These are phyloP conservation scores for Empidonax traillii DNA, from an alignment of 2,113 vertebrate genomes.

Conservation along the genomic window DNA sequence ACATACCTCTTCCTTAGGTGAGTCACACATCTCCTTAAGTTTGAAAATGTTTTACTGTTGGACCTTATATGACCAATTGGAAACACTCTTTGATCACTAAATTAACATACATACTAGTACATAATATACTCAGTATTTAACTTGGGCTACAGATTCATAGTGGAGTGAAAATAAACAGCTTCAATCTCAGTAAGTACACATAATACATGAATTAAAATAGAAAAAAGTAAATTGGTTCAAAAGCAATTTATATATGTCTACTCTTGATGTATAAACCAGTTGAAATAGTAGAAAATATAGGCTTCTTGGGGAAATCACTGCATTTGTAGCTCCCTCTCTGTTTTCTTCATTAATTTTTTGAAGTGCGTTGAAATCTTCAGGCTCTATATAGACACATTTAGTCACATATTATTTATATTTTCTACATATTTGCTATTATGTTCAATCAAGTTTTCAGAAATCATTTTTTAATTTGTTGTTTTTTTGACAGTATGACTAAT, in stretches of 20 bases:
- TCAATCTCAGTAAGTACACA: not conserved
- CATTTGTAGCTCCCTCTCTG: not conserved
- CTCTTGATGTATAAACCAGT: not conserved
- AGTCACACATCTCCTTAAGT: not conserved
- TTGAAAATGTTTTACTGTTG: not conserved
- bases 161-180: not conserved
- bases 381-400: not conserved
- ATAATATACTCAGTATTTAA: not conserved
- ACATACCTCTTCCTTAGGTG: not conserved
- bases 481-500: slow-evolving; percentile 19
- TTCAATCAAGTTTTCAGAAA: not conserved
- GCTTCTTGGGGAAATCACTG: not conserved
- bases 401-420: not conserved
- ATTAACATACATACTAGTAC: not conserved
- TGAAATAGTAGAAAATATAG: not conserved
- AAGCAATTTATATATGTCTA: not conserved
- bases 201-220: not conserved
- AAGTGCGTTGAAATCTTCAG: not conserved
- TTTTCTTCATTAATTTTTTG: not conserved
- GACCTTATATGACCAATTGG: not conserved
- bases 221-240: not conserved
- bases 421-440: not conserved
- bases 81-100: not conserved
- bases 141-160: not conserved
- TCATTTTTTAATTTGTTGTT: not conserved